Conservation (phyloP, 2,888 invertebrate genomes). For the Lomographa bimaculata region DNA sequence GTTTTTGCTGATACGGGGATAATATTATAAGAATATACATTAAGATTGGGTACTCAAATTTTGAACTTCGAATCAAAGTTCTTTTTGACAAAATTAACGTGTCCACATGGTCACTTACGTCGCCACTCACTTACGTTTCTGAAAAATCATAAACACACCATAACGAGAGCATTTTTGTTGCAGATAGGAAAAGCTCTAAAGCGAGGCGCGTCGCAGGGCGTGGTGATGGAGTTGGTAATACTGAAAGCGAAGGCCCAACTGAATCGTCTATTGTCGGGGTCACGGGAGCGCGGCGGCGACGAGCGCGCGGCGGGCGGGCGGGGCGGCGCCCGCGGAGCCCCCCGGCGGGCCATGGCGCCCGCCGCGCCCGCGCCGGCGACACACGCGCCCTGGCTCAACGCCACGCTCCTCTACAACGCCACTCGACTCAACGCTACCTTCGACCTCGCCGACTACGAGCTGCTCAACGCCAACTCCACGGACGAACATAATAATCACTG, state of each 20-base stretch:
- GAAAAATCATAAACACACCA: neutral
- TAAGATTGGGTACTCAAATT: too few relatives aligned
- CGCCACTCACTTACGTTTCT: neutral
- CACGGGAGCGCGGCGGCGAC: constrained; percentile 44
- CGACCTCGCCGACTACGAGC: constrained; percentile 73
- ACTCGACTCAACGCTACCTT: constrained; percentile 79
- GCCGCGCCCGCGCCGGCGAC: constrained; percentile 72
- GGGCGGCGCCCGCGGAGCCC: constrained; percentile 45
- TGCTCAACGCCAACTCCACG: constrained; percentile 73
- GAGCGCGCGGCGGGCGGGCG: constrained; percentile 38
- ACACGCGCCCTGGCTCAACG: constrained; percentile 80
- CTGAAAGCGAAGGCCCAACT: constrained; percentile 84
- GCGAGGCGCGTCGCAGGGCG: constrained; percentile 58
- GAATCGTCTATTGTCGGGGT: constrained; percentile 81
- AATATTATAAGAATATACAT: too few relatives aligned
- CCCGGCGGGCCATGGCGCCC: constrained; percentile 69
- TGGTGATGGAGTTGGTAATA: constrained; percentile 85
- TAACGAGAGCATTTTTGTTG: constrained; percentile 25
- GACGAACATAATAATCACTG: constrained; percentile 74
- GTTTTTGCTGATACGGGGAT: too few relatives aligned
- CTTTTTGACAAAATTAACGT: neutral
- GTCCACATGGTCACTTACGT: too few relatives aligned
- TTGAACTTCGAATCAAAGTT: too few relatives aligned
- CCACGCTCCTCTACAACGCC: constrained; percentile 81
- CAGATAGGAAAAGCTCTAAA: constrained; percentile 52